phyloP scores from a whole-genome alignment of 2,888 invertebrate species.

The Diarsia mendica region DNA sequence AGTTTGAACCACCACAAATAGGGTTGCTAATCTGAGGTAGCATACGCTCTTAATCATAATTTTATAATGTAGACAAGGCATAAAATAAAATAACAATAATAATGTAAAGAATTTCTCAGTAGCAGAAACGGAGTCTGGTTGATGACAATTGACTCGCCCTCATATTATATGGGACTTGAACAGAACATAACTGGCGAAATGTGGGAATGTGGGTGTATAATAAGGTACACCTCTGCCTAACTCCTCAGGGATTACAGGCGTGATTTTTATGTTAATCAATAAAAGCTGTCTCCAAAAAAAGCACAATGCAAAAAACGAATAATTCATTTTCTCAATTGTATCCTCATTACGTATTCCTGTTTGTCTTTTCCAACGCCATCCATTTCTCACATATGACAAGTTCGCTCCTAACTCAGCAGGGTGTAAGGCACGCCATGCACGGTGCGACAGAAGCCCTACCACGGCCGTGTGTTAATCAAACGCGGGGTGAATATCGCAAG shows the following conservation, averaged over 20 bases:
- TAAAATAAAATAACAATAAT: too few species aligned
- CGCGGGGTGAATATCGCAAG: conserved; percentile 60
- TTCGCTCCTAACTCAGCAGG: conserved; percentile 37
- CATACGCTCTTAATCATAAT: too few species aligned
- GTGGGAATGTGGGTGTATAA: too few species aligned
- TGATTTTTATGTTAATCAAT: background rate
- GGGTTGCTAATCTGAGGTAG: too few species aligned
- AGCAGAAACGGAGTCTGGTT: too few species aligned
- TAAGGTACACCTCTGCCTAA: too few species aligned
- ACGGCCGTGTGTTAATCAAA: conserved; percentile 70
- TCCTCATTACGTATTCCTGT: conserved; percentile 37
- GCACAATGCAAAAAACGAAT: background rate
- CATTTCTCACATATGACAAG: conserved; percentile 40
- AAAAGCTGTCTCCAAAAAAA: background rate
- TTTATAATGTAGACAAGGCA: background rate
- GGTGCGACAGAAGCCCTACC: conserved; percentile 55
- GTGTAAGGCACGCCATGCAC: conserved; percentile 21
- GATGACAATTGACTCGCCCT: too few species aligned
- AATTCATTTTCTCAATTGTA: conserved; percentile 2
- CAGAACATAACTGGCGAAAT: too few species aligned
- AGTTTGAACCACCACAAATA: too few species aligned
- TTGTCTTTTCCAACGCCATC: conserved; percentile 25
- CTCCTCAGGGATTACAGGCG: too few species aligned
- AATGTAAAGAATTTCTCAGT: too few species aligned
- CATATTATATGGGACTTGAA: too few species aligned